Base-by-base conservation (phyloP, 2,797 vertebrate species). In the Sebastes cheni region DNA sequence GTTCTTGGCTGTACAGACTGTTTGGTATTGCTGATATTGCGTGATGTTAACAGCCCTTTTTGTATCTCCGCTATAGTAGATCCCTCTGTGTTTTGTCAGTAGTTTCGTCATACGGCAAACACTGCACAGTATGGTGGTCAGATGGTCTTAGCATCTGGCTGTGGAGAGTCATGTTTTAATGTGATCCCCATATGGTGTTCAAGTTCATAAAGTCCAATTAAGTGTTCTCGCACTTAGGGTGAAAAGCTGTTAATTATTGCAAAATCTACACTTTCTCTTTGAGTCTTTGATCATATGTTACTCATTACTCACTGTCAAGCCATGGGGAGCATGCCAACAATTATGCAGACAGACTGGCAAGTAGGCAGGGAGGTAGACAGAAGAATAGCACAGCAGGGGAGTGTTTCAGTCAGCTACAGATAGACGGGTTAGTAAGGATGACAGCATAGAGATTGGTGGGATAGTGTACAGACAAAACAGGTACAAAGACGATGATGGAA, bases 221-320 rank as follows among this genome's bases (percentile, higher is more conserved):
- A 85, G 59, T 80, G 67, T 84, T 82, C 32, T 86, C 22, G 23
- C 80, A 76, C 23, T 84, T 75, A 18, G 81, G 25, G 64, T 86
- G 60, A 92, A 86, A 89, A 87, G 79, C 75, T 83, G 87, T 86
- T 85, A 79, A 89, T 88, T 85, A 87, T 90, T 86, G 70, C 72
- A 86, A 87, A 89, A 82, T 84, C 85, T 80, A 74, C 71, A 75
- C 69, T 90, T 84, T 89, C 39, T 86, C 75, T 22, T 77, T 77
- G 25, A 71, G 42, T 79, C 74, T 81, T 75, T 86, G 79, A 84
- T 93, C 81, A 76, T 69, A 77, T 87, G 74, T 74, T 83, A 39
- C 55, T 84, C 79, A 85, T 90, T 91, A 85, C 67, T 93, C 86
- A 87, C 67, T 88, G 87, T 88, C 82, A 86, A 68, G 73, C 80